Percentiles rank a stretch among this genome's conserved stretches.
These are phyloP conservation scores for Thomomys bottae DNA, from an alignment of 2,113 vertebrate species.

Conservation along the genomic window DNA sequence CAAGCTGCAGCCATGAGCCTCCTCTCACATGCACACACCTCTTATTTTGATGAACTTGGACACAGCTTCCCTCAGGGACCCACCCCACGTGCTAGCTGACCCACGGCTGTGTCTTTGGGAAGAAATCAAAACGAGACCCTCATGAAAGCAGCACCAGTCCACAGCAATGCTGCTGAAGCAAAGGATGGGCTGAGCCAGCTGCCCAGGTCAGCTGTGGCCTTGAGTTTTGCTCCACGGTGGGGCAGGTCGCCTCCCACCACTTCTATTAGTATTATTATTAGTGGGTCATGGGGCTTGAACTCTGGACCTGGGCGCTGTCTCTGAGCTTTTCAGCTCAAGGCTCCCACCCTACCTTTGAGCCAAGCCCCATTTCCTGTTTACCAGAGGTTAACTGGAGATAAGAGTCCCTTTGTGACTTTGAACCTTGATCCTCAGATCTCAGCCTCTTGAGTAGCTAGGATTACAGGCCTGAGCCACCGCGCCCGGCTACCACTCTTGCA, in stretches of 20 bases:
- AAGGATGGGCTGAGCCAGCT: accelerated
- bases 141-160: background rate
- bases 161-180: accelerated
- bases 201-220: accelerated
- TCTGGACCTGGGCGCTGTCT: too few relatives aligned
- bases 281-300: too few relatives aligned
- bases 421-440: too few relatives aligned
- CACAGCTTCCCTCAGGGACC: constrained; percentile 31
- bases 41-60: background rate
- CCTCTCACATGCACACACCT: background rate
- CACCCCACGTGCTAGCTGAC: constrained; percentile 21
- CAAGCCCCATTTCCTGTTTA: too few relatives aligned
- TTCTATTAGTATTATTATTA: too few relatives aligned
- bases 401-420: too few relatives aligned
- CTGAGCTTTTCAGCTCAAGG: too few relatives aligned
- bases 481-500: too few relatives aligned
- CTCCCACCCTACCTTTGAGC: too few relatives aligned
- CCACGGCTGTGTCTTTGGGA: constrained; percentile 29
- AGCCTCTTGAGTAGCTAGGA: too few relatives aligned
- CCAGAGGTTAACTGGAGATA: too few relatives aligned
- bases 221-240: accelerated
- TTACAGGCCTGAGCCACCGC: too few relatives aligned
- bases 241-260: background rate
- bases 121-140: constrained; percentile 49
- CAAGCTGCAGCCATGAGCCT: background rate